Base-by-base conservation (phyloP, 2,113 vertebrate genomes). In the Craseonycteris thonglongyai region DNA sequence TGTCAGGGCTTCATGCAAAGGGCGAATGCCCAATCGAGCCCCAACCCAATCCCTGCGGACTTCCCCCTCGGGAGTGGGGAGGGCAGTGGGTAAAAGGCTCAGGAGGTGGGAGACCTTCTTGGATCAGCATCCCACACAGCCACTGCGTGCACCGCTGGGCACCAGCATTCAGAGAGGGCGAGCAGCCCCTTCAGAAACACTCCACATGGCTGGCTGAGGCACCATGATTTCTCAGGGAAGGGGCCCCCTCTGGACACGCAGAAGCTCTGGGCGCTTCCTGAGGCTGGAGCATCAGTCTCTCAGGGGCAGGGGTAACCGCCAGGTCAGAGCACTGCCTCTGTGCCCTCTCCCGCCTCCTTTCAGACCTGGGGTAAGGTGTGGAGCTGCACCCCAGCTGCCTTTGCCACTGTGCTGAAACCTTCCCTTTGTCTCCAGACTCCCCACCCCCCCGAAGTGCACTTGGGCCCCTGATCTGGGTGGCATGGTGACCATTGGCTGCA, bases 371-470 rank as follows among this genome's bases (percentile, higher is more conserved):
- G 2, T 42, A 33, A 74, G 45, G 40, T 42, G 33, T 15, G 3
- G 69, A 47, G 18, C 38, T 1, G 79, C 35, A 18, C 16, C 8
- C 18, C 0, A 5, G 16, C 7, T 2, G 14, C 68, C 14, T 47
- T n/a, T 9, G 21, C 15, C 1, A 3, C 26, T n/a, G n/a, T n/a
- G n/a, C n/a, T n/a, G n/a, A n/a, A 19, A 30, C 26, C 13, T 1
- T 42, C 28, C 35, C 63, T 81, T 81, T 88, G 83, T 92, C 75
- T 86, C 3, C 0, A 49, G 87, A 65, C 74, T 86, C 56, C 54
- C 47, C 8, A 9, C 28, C 28, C 18, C 56, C 28, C 76, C 33
- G 59, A 88, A 87, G 56, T 91, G 33, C 9, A 12, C 28, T 66
- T 71, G 13, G 65, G 75, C 66, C 68, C 28, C 93, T 26, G 75